Percentiles rank a stretch among this genome's conserved stretches.
phyloP scores from a whole-genome alignment of 2,113 vertebrate species.

The Phyllopteryx taeniolatus region DNA sequence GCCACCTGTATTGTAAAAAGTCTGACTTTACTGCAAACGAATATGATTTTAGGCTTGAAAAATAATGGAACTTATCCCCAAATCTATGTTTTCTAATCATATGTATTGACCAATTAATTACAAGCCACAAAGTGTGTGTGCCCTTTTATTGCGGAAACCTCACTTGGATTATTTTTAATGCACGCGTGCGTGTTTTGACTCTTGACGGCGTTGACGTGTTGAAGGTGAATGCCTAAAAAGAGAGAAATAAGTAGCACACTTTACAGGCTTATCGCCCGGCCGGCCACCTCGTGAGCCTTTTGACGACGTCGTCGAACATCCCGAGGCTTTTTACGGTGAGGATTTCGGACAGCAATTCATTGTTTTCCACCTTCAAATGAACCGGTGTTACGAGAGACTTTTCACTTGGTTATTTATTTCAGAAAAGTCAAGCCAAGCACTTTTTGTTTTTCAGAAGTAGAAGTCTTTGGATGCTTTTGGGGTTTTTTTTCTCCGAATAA shows the following conservation, averaged over 20 bases:
- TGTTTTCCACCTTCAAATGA: background rate
- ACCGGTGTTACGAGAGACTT: background rate
- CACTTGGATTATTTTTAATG: background rate
- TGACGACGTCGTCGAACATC: background rate
- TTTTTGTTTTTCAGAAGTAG: too few species aligned
- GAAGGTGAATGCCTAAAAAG: background rate
- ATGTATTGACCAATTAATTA: too few species aligned
- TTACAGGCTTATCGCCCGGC: background rate
- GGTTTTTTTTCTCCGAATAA: too few species aligned
- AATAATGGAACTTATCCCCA: too few species aligned
- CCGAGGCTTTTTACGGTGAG: background rate
- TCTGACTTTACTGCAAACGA: too few species aligned
- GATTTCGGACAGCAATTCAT: background rate
- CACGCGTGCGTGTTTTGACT: background rate
- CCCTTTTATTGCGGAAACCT: too few species aligned
- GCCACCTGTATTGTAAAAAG: too few species aligned
- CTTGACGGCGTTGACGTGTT: background rate
- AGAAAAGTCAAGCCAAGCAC: too few species aligned
- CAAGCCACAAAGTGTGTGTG: too few species aligned
- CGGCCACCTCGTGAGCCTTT: background rate
- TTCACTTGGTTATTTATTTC: background rate
- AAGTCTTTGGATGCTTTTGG: too few species aligned
- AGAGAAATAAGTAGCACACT: background rate
- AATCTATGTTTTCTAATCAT: too few species aligned
- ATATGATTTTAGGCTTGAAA: too few species aligned